phyloP scores from a whole-genome alignment of 2,888 invertebrate species.

The Pristionchus mayeri region DNA sequence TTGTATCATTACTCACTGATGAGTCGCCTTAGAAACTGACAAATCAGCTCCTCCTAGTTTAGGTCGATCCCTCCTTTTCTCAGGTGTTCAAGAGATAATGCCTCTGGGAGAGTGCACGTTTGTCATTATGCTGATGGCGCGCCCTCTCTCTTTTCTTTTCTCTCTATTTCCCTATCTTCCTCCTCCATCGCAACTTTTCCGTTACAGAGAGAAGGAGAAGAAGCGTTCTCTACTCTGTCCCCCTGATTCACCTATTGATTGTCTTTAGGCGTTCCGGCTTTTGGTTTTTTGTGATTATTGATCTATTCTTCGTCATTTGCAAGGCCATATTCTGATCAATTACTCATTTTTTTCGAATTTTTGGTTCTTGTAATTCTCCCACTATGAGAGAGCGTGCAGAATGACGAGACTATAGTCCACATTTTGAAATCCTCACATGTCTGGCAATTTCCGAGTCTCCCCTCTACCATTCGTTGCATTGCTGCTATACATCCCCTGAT shows the following conservation, averaged over 20 bases:
- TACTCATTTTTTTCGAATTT: too few relatives aligned
- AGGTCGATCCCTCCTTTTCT: background rate
- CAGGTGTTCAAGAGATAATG: too few relatives aligned
- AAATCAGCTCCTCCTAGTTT: background rate
- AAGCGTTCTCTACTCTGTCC: background rate
- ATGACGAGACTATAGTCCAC: too few relatives aligned
- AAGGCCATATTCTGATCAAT: too few relatives aligned
- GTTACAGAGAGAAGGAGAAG: conserved; percentile 2
- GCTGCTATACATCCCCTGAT: too few relatives aligned
- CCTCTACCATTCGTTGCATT: too few relatives aligned
- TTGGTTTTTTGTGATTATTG: too few relatives aligned
- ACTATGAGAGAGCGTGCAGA: too few relatives aligned
- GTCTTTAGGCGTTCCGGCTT: background rate
- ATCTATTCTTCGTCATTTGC: too few relatives aligned
- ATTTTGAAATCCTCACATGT: too few relatives aligned
- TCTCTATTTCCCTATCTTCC: conserved; percentile 10
- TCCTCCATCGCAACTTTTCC: background rate
- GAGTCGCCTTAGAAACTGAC: background rate
- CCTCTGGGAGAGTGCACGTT: background rate
- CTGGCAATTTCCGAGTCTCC: too few relatives aligned
- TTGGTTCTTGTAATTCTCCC: too few relatives aligned
- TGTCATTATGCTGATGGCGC: background rate
- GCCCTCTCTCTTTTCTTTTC: background rate
- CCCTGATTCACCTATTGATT: conserved; percentile 32
- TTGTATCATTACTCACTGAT: background rate